Evolutionary conservation across 1,140 invertebrate species (phyloP), one percentile per base, ranked within the genome.

Genomic region (Polypedilum vanderplanki): DNA sequence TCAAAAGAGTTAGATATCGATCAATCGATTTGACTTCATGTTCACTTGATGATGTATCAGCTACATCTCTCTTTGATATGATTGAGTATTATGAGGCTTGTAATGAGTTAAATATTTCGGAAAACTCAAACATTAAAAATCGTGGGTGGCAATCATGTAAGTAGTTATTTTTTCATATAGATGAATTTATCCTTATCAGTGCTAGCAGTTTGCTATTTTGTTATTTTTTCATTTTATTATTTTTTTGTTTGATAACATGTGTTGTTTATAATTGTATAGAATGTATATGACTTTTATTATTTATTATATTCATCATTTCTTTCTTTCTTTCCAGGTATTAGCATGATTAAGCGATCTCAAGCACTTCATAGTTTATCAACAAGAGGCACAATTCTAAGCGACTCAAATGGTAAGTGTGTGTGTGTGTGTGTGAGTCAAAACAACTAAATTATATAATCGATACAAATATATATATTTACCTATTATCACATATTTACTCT

Each of bases 1-100:
- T 93, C 40, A 90, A 90, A 81, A 83, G 90, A 80, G 85, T 93
- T 77, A 76, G 82, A 77, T 83, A 83, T 75, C 81, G 81, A 77
- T 77, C 76, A 46, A 81, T 83, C 46, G 80, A 83, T 78, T 73
- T 83, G 65, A 82, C 81, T 15, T 78, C 79, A 57, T 83, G 81
- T 76, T 75, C 77, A 15, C 75, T 83, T 75, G 76, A 80, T 40
- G 81, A 83, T 75, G 79, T 76, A 74, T 79, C 81, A 12, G 74
- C 81, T 73, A 80, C 79, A 78, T 90, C 93, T 65, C 82, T 95
- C 64, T 95, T 95, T 83, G 93, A 96, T 81, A 95, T 96, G 92
- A 87, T 96, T 77, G 94, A 96, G 81, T 96, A 93, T 82, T 96
- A 96, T 83, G 93, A 96, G 80, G 93, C 93, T 67, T 87, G 91